Percentiles rank a stretch among this genome's conserved stretches.
phyloP scores from a whole-genome alignment of 2,888 invertebrate species.

The Steinernema hermaphroditum region DNA sequence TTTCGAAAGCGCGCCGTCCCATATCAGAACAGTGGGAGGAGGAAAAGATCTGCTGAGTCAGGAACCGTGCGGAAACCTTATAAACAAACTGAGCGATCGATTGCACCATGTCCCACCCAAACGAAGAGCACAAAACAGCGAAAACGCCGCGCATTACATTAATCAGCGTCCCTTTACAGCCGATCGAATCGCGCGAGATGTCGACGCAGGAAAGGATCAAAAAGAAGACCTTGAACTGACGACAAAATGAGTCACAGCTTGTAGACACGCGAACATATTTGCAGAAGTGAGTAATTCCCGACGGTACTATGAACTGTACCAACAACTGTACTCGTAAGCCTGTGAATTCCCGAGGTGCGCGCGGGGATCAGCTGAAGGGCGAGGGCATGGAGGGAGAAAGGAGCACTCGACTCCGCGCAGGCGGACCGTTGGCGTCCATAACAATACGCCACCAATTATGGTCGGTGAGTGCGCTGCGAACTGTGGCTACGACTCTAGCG shows the following conservation, averaged over 20 bases:
- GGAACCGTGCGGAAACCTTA: not conserved
- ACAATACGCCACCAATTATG: slow-evolving; percentile 5
- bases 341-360: not conserved
- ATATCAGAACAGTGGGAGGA: not conserved
- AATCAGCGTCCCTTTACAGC: not conserved
- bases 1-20: slow-evolving; percentile 4
- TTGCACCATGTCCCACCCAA: too few species aligned
- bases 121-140: too few species aligned
- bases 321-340: too few species aligned
- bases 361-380: not conserved
- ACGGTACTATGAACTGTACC: too few species aligned
- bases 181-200: not conserved
- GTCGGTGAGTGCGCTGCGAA: not conserved
- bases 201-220: not conserved
- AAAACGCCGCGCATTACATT: not conserved
- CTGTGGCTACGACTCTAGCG: not conserved
- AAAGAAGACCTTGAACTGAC: slow-evolving; percentile 5
- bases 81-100: not conserved
- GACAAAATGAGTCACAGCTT: not conserved
- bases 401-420: not conserved
- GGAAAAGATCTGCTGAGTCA: not conserved
- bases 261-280: not conserved
- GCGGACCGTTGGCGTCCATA: not conserved
- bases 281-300: too few species aligned
- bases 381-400: too few species aligned